Conservation (phyloP, 2,113 vertebrate species). For the Ailuropoda melanoleuca region DNA sequence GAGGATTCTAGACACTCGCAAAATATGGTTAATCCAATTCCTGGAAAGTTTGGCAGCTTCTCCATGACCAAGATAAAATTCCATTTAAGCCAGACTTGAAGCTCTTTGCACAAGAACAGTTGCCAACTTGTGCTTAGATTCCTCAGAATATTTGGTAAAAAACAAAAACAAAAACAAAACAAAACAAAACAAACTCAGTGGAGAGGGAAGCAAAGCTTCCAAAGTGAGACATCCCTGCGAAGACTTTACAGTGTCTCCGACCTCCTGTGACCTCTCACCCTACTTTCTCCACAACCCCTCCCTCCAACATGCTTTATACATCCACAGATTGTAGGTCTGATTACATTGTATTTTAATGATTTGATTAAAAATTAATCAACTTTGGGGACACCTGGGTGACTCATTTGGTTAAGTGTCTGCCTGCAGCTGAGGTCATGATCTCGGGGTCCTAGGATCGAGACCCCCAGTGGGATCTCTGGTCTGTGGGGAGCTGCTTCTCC, state of each 20-base stretch:
- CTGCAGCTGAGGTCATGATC: not conserved
- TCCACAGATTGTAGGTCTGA: not conserved
- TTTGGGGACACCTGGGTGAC: not conserved
- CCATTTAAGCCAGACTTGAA: not conserved
- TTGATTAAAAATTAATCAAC: not conserved
- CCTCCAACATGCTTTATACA: not conserved
- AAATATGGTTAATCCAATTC: not conserved
- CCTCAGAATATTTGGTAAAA: not conserved
- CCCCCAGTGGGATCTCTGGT: not conserved
- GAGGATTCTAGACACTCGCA: not conserved
- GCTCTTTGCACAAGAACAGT: not conserved
- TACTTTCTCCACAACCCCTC: not conserved
- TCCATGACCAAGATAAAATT: not conserved
- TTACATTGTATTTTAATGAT: not conserved
- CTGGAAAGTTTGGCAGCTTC: not conserved
- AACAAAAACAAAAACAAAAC: not conserved
- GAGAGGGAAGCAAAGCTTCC: not conserved
- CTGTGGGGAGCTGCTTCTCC: not conserved
- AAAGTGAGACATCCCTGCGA: not conserved
- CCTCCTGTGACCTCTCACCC: not conserved
- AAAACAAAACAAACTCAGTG: not conserved
- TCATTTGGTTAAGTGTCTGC: not conserved
- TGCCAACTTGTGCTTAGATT: not conserved
- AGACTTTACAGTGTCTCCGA: not conserved
- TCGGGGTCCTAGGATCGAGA: not conserved